Conservation (phyloP, 2,888 invertebrate genomes). For the Parthenolecanium corni region DNA sequence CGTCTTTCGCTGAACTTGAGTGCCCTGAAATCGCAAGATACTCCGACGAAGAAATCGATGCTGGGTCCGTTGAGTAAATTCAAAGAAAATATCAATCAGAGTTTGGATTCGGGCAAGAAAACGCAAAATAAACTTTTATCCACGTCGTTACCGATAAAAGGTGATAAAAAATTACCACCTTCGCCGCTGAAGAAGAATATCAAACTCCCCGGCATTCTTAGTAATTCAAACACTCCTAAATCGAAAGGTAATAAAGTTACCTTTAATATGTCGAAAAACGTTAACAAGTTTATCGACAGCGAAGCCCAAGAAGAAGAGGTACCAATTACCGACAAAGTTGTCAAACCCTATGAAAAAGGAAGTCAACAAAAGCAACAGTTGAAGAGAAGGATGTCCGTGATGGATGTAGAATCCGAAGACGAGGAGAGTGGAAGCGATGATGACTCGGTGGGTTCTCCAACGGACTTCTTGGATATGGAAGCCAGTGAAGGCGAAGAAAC, state of each 20-base stretch:
- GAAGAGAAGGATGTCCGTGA: background rate
- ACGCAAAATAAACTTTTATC: background rate
- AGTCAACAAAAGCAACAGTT: background rate
- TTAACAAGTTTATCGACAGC: conserved; percentile 3
- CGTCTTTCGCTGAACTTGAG: conserved; percentile 2
- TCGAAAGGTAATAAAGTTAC: background rate
- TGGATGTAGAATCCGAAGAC: background rate
- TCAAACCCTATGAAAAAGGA: conserved; percentile 12
- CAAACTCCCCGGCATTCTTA: background rate
- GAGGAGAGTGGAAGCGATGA: background rate
- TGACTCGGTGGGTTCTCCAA: background rate
- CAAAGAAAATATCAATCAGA: background rate
- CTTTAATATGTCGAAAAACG: background rate
- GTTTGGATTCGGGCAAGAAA: background rate
- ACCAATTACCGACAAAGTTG: conserved; percentile 5
- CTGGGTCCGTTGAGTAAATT: background rate
- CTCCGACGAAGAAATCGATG: conserved; percentile 2
- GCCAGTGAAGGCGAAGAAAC: conserved; percentile 4
- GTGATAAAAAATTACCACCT: background rate
- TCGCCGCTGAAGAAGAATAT: background rate
- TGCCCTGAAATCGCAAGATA: background rate
- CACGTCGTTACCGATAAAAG: conserved; percentile 1
- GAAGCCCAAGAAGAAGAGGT: conserved; percentile 21
- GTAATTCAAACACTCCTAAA: background rate
- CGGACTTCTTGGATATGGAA: background rate